Percentiles rank a stretch among this genome's conserved stretches.
These are phyloP conservation scores for Zaprionus vittiger DNA, from an alignment of 1,140 invertebrate genomes.

Conservation along the genomic window DNA sequence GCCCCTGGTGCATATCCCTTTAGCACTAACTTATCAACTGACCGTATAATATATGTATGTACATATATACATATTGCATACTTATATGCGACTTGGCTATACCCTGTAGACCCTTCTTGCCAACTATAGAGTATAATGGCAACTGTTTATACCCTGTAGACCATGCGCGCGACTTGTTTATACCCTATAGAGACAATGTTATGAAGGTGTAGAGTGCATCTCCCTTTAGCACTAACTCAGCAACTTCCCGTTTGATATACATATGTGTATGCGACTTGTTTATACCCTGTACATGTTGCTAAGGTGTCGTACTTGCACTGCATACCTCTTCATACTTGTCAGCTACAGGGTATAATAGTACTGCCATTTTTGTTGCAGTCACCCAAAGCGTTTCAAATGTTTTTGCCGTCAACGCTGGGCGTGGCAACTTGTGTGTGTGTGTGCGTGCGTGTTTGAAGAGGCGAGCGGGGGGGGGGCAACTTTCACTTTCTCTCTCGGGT, in stretches of 20 bases:
- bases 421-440: constrained; percentile 39
- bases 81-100: too few species aligned
- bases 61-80: too few species aligned
- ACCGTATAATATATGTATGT: too few species aligned
- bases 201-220: too few species aligned
- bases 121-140: not conserved
- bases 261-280: not conserved
- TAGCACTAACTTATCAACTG: too few species aligned
- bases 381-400: constrained; percentile 47
- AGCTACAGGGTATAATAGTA: constrained; percentile 9
- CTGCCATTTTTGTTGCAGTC: constrained; percentile 40
- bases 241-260: not conserved
- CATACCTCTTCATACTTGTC: not conserved
- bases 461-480: constrained; percentile 39
- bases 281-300: not conserved
- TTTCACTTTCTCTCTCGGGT: constrained; percentile 68
- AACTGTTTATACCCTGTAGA: too few species aligned
- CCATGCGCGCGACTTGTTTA: too few species aligned
- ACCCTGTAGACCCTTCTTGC: not conserved
- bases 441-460: constrained; percentile 22
- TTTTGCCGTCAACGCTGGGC: constrained; percentile 58
- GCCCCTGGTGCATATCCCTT: too few species aligned
- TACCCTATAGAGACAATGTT: too few species aligned
- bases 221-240: too few species aligned
- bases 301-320: not conserved